Conservation (phyloP, 2,888 invertebrate genomes). For the Priocnemis perturbator region DNA sequence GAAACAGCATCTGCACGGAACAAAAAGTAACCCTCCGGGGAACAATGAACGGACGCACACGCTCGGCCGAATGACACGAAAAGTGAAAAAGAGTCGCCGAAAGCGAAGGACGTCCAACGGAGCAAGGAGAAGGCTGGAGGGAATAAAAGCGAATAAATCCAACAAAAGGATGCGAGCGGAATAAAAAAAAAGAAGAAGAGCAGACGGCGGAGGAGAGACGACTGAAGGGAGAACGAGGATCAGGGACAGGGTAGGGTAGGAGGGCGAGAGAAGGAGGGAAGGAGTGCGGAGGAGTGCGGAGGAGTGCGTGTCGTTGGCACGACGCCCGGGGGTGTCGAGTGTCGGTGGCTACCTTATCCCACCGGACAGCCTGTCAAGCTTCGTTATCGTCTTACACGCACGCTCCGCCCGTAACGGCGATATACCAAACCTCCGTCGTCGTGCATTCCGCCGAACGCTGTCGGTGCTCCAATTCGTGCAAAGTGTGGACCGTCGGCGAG, state of each 20-base stretch:
- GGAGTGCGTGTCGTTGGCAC: conserved; percentile 53
- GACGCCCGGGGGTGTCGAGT: conserved; percentile 67
- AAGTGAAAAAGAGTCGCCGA: neutral
- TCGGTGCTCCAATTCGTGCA: neutral
- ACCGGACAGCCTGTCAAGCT: conserved; percentile 73
- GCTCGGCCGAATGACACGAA: neutral
- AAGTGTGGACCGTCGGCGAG: conserved; percentile 8
- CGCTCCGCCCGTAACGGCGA: conserved; percentile 53
- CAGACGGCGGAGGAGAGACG: conserved; percentile 2
- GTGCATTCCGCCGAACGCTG: conserved; percentile 31
- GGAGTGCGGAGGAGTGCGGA: conserved; percentile 4
- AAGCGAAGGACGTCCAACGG: neutral
- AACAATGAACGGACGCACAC: too few relatives aligned
- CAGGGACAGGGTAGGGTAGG: too few relatives aligned
- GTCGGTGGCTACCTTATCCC: conserved; percentile 71
- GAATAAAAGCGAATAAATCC: neutral
- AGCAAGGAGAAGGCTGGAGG: conserved; percentile 4
- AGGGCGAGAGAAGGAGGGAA: too few relatives aligned
- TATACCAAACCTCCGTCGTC: conserved; percentile 31
- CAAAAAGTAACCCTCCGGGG: too few relatives aligned
- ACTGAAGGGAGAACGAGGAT: too few relatives aligned
- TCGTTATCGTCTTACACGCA: conserved; percentile 73
- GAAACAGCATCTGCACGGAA: too few relatives aligned
- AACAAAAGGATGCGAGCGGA: neutral
- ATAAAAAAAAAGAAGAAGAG: neutral